phyloP scores from a whole-genome alignment of 2,113 vertebrate species.

The Macheiramphus alcinus region DNA sequence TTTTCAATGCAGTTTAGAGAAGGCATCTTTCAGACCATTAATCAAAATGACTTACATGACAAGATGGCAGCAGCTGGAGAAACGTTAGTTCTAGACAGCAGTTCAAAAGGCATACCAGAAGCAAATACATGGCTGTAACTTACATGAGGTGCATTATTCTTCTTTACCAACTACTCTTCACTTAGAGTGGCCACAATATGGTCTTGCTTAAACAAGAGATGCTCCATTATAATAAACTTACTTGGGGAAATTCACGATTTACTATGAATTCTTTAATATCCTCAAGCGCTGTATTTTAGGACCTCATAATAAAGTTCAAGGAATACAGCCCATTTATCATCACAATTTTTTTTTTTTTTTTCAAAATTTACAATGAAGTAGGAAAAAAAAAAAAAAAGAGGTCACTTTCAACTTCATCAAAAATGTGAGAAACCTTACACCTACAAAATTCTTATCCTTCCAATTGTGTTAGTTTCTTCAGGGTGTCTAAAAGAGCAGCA shows the following conservation, averaged over 20 bases:
- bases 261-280: not conserved
- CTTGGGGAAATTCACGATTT: not conserved
- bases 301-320: not conserved
- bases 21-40: not conserved
- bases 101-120: not conserved
- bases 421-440: not conserved
- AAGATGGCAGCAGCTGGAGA: not conserved
- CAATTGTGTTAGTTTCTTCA: not conserved
- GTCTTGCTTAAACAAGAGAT: not conserved
- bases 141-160: not conserved
- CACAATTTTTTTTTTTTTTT: rapidly evolving
- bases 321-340: not conserved
- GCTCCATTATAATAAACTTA: not conserved
- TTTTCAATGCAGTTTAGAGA: not conserved
- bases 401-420: not conserved
- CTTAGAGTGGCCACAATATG: not conserved
- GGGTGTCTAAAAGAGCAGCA: not conserved
- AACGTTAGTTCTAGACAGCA: not conserved
- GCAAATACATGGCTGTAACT: not conserved
- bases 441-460: not conserved
- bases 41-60: not conserved
- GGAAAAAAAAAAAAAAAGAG: not conserved
- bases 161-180: not conserved
- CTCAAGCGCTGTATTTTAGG: not conserved
- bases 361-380: not conserved